Evolutionary conservation across 2,113 vertebrate species (phyloP), one percentile per base, ranked within the genome.

Genomic region (Carettochelys insculpta): DNA sequence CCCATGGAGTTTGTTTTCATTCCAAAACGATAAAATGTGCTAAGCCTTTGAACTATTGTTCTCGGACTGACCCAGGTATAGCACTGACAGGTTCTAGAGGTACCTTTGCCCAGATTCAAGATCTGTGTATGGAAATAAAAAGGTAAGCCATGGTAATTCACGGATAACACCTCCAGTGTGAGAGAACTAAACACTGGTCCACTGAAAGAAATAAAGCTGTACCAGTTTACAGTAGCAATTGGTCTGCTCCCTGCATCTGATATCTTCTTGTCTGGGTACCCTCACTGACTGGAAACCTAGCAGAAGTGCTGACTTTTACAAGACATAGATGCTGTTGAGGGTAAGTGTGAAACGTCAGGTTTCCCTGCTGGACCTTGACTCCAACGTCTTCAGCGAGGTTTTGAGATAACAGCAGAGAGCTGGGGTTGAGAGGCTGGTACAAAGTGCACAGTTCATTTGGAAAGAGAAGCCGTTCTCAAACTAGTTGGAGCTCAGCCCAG

Each of bases 391-490:
- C 5, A 31, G 81, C 9, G 5, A 76, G 87, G 65, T 79, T 34
- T 58, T 76, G 81, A 96, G 96, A 97, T 97, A 97, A 97, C 88
- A 43, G 79, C 8, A 0, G 48, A 0, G 58, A 85, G 94, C 79
- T n/a, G 78, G 24, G 75, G 11, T 84, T 1, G 0, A 94, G 82
- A 38, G 11, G 81, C 89, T 91, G 0, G 96, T 95, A 92, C 97
- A 97, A 97, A 97, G 97, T 96, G 89, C 97, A 96, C 84, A 19
- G 61, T 1, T 27, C n/a, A 25, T 53, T 87, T 73, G 8, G 0
- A 29, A 2, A 41, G 65, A 47, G 19, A 77, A 77, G 3, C 48
- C 19, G 2, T 25, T 24, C 2, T 5, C 8, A n/a, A 2, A 80
- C 0, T 38, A 34, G 0, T 83, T 94, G 92, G 88, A 93, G 79